Evolutionary conservation across 2,888 invertebrate species (phyloP), one percentile per base, ranked within the genome.

Genomic region (Abscondita cerata): DNA sequence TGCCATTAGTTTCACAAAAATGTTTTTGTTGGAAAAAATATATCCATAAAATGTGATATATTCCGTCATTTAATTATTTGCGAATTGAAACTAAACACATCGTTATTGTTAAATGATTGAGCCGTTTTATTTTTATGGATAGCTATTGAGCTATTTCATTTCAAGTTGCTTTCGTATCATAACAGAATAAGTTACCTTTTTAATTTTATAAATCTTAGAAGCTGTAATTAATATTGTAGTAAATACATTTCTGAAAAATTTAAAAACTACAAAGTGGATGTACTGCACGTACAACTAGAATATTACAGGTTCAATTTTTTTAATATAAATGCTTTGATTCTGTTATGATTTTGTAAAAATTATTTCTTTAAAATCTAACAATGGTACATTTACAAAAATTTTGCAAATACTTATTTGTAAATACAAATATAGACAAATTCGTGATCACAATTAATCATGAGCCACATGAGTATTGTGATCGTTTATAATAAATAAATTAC

Each of bases 381-480:
- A 65, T 62, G 60, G 48, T 58, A 68, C 66, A 66, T 69, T 64
- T 66, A 67, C 66, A 67, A 69, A 67, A 69, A 55, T 40, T 61
- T 57, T 62, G 44, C 52, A 62, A 18, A 34, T 56, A 62, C 52
- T 34, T 46, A 46, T 55, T 47, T 47, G 1, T 16, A 34, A 40
- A 47, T 33, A 46, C 19, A 18, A 48, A 48, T 50, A 12, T 41
- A 56, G 36, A 36, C 33, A 36, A 8, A 36, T 51, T 34, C 8
- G 3, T 40, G 47, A 59, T 55, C 54, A 47, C 55, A 55, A 51
- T 18, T 25, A 62, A 70, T 71, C 71, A 66, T 62, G 56, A 65
- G 73, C 70, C 72, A 70, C 70, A 64, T 71, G 73, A 73, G 73
- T 72, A 70, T 57, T 69, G 68, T 70, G 68, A 64, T 70, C 68